Conservation (phyloP, 1,140 invertebrate species). For the Acarapis woodi region DNA sequence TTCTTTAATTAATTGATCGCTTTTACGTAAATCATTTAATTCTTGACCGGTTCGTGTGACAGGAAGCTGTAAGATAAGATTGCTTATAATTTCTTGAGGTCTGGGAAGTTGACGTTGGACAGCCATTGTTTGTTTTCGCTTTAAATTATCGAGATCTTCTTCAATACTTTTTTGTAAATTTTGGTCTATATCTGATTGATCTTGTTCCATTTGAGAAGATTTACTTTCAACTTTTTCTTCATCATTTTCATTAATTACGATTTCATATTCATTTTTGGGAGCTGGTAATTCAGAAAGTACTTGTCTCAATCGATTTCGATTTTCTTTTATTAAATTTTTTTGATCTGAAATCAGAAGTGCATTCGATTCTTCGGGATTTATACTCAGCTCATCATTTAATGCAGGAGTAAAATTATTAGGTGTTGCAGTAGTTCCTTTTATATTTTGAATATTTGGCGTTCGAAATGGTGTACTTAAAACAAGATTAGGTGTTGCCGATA, state of each 20-base stretch:
- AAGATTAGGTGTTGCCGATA: conserved; percentile 69
- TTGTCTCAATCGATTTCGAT: conserved; percentile 38
- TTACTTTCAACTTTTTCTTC: conserved; percentile 17
- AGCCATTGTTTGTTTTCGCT: conserved; percentile 49
- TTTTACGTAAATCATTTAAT: conserved; percentile 60
- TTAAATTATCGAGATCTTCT: conserved; percentile 24
- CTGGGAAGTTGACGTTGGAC: conserved; percentile 66
- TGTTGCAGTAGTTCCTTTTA: not conserved
- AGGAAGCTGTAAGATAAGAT: conserved; percentile 39
- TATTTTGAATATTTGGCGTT: conserved; percentile 19
- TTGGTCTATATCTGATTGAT: conserved; percentile 69
- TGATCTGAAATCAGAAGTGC: conserved; percentile 18
- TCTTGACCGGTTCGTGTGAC: conserved; percentile 27
- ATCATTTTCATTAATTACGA: conserved; percentile 73
- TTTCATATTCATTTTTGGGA: conserved; percentile 92
- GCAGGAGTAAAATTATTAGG: conserved; percentile 21
- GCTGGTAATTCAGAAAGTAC: conserved; percentile 47
- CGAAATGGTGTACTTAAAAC: conserved; percentile 73
- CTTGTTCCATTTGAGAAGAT: conserved; percentile 24
- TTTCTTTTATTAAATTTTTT: conserved; percentile 14
- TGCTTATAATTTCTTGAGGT: conserved; percentile 45
- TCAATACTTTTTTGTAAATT: conserved; percentile 28
- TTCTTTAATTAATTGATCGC: conserved; percentile 82
- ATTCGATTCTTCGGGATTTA: conserved; percentile 53
- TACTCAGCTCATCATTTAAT: conserved; percentile 72